A percentile compares a stretch with the other conserved stretches of the same genome.
These are phyloP conservation scores for Sebastes matsubarae DNA, from an alignment of 2,797 vertebrate genomes.

Conservation along the genomic window DNA sequence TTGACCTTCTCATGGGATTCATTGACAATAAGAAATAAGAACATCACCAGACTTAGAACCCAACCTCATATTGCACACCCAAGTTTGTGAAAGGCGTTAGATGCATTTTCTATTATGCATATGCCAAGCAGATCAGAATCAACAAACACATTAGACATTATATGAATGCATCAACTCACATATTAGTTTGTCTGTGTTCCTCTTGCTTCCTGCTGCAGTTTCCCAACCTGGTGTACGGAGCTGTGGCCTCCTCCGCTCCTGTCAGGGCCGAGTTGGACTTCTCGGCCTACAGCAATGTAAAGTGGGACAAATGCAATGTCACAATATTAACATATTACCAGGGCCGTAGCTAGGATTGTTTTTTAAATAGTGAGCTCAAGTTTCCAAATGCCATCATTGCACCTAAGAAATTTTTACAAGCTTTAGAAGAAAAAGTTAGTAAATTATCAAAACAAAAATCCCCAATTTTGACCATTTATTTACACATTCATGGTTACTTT, in stretches of 20 bases:
- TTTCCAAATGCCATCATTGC: background rate
- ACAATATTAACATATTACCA: background rate
- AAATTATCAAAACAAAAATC: background rate
- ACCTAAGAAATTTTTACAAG: background rate
- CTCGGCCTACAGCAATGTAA: constrained; percentile 85
- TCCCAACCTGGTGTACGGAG: constrained; percentile 87
- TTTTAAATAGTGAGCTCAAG: background rate
- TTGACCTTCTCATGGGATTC: too few relatives aligned
- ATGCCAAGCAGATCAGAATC: background rate
- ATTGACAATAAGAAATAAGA: too few relatives aligned
- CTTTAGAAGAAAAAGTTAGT: too few relatives aligned
- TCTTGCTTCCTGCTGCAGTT: constrained; percentile 74
- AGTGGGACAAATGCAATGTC: background rate
- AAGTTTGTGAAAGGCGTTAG: background rate
- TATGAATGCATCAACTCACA: background rate
- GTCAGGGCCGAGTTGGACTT: constrained; percentile 87
- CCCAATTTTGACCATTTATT: background rate
- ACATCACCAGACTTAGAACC: too few relatives aligned
- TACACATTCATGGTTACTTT: background rate
- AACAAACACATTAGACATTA: background rate
- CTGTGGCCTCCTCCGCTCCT: constrained; percentile 90
- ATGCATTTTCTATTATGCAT: background rate
- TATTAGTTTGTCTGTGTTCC: background rate
- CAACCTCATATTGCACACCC: background rate
- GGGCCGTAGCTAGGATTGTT: background rate